A percentile compares a stretch with the other conserved stretches of the same genome.
Conservation (phyloP, 1,140 invertebrate genomes). For the Oreohelix idahoensis region DNA sequence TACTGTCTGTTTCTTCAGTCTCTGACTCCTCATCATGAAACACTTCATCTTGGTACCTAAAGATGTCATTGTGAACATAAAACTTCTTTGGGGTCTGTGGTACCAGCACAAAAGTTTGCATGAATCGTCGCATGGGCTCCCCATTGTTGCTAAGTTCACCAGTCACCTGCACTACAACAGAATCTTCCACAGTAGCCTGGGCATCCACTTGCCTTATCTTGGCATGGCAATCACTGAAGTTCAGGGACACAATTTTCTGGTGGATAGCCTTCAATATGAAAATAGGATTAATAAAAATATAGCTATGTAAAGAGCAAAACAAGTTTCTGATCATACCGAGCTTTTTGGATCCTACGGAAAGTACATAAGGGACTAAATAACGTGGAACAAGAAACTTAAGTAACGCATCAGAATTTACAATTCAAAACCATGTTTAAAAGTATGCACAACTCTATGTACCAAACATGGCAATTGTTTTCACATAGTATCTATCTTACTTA, state of each 20-base stretch:
- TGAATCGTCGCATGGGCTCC: conserved; percentile 95
- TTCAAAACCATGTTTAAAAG: too few relatives aligned
- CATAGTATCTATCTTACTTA: too few relatives aligned
- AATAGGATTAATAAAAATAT: too few relatives aligned
- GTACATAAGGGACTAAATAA: too few relatives aligned
- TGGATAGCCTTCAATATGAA: conserved; percentile 92
- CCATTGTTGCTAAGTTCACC: conserved; percentile 96
- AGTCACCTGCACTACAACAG: conserved; percentile 96
- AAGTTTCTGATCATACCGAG: too few relatives aligned
- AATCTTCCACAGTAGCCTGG: conserved; percentile 91
- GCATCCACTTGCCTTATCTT: conserved; percentile 95
- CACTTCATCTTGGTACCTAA: conserved; percentile 94
- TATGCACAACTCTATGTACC: too few relatives aligned
- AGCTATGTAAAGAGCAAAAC: too few relatives aligned
- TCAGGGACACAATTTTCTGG: conserved; percentile 93
- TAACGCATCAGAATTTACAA: too few relatives aligned
- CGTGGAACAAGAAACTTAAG: too few relatives aligned
- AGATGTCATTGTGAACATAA: conserved; percentile 98
- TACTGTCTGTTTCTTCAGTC: conserved; percentile 75
- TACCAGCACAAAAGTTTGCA: conserved; percentile 96
- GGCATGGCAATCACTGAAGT: conserved; percentile 96
- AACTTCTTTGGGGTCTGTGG: conserved; percentile 96
- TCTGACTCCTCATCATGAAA: conserved; percentile 85
- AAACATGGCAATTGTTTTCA: too few relatives aligned
- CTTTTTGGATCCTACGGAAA: too few relatives aligned